Evolutionary conservation across 2,113 vertebrate genomes (phyloP).

Genomic region (Phaethon lepturus): DNA sequence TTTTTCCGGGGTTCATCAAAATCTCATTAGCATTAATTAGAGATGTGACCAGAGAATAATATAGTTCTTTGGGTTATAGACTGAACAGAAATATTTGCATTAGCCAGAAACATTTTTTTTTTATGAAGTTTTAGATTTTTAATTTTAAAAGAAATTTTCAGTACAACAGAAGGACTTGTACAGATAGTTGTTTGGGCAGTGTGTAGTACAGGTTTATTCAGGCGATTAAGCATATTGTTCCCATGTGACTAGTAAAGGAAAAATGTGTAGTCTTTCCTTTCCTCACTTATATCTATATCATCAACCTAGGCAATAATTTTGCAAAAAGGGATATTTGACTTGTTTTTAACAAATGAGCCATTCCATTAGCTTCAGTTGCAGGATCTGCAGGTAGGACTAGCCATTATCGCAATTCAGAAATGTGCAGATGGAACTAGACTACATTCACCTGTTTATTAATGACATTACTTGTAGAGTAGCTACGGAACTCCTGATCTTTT

Average conservation of each 20-base stretch:
- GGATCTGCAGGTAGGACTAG: background rate
- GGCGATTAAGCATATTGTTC: background rate
- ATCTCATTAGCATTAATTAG: constrained; percentile 4
- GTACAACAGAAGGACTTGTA: background rate
- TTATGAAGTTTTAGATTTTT: background rate
- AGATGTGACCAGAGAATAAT: background rate
- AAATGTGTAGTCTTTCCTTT: background rate
- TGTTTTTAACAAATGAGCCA: background rate
- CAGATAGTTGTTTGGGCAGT: background rate
- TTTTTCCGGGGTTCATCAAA: constrained; percentile 12
- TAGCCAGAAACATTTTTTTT: background rate
- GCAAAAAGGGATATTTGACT: background rate
- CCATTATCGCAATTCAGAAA: background rate
- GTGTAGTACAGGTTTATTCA: background rate
- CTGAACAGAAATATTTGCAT: background rate
- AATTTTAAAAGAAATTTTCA: background rate
- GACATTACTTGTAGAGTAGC: background rate
- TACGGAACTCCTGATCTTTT: background rate
- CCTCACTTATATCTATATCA: background rate
- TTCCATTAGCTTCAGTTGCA: background rate
- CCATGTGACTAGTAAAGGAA: background rate
- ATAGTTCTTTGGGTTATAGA: background rate
- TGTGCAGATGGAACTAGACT: background rate
- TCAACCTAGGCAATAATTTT: background rate
- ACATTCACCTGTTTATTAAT: background rate